Base-by-base conservation (phyloP, 2,113 vertebrate species). In the Cyprinus carpio region DNA sequence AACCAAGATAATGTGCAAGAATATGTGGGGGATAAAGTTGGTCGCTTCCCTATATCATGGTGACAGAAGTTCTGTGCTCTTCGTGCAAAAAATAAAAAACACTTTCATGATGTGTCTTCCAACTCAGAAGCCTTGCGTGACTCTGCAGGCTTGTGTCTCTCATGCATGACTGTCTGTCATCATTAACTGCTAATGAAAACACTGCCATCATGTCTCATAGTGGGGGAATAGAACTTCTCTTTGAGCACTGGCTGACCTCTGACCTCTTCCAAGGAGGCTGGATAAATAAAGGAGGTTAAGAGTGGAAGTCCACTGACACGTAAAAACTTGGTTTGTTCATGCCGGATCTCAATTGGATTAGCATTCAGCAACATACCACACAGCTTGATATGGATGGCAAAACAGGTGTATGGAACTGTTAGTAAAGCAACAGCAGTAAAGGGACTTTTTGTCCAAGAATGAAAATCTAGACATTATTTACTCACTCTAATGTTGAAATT, bases 241-340 rank as follows among this genome's bases (percentile, higher is more conserved):
- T 94, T 93, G 93, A 94, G 94, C 89, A 49, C 92, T 6, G 81
- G 13, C 9, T 92, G 93, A 96, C 94, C 95, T 92, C 27, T 87
- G 79, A 95, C 93, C 91, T 90, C 74, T 90, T 90, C 92, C 92
- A 91, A 92, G 88, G 85, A 86, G 91, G 89, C 91, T 91, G 93
- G 88, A 91, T 91, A 94, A 94, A 95, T 94, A 95, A 90, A 46
- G 85, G 94, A 90, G 46, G 87, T 93, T 89, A 91, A 92, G 94
- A 92, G 92, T 93, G 90, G 95, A 94, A 95, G 96, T 94, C 93
- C 93, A 95, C 93, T 95, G 95, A 96, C 92, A 92, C 95, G 94
- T 95, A 94, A 96, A 96, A 95, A 95, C 93, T 92, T 92, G 91
- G 93, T 92, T 90, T 80, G 93, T 64, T 96, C 95, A 95, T 94